Evolutionary conservation across 1,140 invertebrate genomes (phyloP).

Genomic region (Carposina sasakii): DNA sequence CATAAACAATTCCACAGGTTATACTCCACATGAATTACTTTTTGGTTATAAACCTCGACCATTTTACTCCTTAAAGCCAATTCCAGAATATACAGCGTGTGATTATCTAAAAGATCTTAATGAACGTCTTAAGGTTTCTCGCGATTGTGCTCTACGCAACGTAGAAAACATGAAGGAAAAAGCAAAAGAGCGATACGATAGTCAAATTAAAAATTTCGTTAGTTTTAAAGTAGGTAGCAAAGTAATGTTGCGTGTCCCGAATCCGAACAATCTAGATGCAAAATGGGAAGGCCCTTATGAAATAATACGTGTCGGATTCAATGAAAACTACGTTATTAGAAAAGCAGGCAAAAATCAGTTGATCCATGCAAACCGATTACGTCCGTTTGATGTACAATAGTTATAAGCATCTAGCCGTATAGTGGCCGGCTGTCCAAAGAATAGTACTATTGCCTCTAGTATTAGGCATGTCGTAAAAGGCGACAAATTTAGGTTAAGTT

Average conservation of each 20-base stretch:
- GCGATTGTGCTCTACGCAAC: slow-evolving; percentile 26
- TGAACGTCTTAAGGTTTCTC: slow-evolving; percentile 28
- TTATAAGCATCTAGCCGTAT: too few species aligned
- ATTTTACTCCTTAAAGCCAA: slow-evolving; percentile 31
- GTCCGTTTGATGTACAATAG: slow-evolving; percentile 19
- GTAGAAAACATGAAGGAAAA: slow-evolving; percentile 40
- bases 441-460: too few species aligned
- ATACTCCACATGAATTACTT: slow-evolving; percentile 57
- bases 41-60: slow-evolving; percentile 50
- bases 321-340: slow-evolving; percentile 36
- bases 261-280: slow-evolving; percentile 35
- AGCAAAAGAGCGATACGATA: slow-evolving; percentile 34
- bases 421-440: too few species aligned
- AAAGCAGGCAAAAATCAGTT: slow-evolving; percentile 28
- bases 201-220: slow-evolving; percentile 31
- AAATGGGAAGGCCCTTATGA: slow-evolving; percentile 46
- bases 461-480: too few species aligned
- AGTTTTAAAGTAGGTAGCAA: slow-evolving; percentile 27
- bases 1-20: slow-evolving; percentile 40
- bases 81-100: slow-evolving; percentile 27
- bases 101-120: slow-evolving; percentile 39
- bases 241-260: slow-evolving; percentile 33
- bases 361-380: slow-evolving; percentile 29
- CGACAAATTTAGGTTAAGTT: too few species aligned
- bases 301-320: slow-evolving; percentile 36